phyloP scores from a whole-genome alignment of 2,888 invertebrate species.

The Nomada flava region DNA sequence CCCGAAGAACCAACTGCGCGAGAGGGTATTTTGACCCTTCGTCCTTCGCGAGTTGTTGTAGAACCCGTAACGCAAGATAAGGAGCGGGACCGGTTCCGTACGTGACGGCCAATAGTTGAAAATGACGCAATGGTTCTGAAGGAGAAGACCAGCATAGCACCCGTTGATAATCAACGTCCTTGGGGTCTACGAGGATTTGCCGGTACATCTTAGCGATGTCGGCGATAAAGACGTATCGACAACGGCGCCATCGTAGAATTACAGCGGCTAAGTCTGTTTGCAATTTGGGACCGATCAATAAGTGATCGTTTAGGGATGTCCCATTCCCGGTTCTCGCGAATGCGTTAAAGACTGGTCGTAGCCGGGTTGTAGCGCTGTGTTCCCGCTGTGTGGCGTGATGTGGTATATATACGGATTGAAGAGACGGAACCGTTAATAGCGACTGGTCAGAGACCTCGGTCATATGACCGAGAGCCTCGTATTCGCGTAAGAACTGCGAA shows the following conservation, averaged over 20 bases:
- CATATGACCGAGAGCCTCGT: too few species aligned
- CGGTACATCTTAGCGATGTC: slow-evolving; percentile 14
- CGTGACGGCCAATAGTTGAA: too few species aligned
- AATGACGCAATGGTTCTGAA: neutral
- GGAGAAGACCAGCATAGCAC: slow-evolving; percentile 1
- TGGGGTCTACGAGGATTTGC: neutral
- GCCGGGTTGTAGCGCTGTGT: too few species aligned
- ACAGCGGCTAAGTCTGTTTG: neutral
- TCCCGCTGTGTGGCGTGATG: too few species aligned
- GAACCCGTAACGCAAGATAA: slow-evolving; percentile 7
- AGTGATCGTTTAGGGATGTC: neutral
- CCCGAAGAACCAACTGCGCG: neutral
- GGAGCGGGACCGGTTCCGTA: slow-evolving; percentile 3
- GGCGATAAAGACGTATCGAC: slow-evolving; percentile 4
- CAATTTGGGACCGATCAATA: neutral
- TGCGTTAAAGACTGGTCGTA: neutral
- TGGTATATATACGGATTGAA: too few species aligned
- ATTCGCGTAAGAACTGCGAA: too few species aligned
- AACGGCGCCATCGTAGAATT: slow-evolving; percentile 6
- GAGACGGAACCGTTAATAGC: too few species aligned
- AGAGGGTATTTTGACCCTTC: neutral
- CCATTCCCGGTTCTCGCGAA: neutral
- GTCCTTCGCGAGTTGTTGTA: slow-evolving; percentile 7
- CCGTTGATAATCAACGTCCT: slow-evolving; percentile 16
- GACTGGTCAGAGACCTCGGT: too few species aligned